These are phyloP conservation scores for Petrolisthes cinctipes DNA, from an alignment of 2,888 invertebrate genomes.

Conservation along the genomic window DNA sequence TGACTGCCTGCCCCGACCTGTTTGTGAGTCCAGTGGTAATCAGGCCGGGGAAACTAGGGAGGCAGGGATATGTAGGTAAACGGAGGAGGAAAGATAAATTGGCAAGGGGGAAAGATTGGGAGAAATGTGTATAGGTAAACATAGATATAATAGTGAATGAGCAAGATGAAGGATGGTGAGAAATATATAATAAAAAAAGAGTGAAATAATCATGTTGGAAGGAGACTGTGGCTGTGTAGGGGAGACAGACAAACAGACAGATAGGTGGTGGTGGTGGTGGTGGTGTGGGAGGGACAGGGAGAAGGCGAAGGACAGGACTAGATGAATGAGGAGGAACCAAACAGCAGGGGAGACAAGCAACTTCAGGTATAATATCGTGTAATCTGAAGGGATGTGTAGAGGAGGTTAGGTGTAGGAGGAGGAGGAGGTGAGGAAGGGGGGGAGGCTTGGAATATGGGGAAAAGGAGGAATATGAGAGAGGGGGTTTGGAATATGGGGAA, in stretches of 20 bases:
- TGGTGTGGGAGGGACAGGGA: background rate
- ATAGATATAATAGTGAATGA: background rate
- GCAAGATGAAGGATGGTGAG: background rate
- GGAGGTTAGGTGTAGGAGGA: background rate
- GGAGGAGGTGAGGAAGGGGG: background rate
- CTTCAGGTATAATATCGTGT: background rate
- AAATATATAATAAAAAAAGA: background rate
- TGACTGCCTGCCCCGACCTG: conserved; percentile 30
- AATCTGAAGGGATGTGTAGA: background rate
- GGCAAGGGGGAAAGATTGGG: background rate
- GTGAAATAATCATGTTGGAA: no score
- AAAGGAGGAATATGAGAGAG: background rate
- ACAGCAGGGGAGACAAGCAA: background rate
- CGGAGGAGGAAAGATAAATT: background rate
- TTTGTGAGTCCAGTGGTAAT: conserved; percentile 27
- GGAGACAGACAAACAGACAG: background rate
- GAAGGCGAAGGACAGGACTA: background rate
- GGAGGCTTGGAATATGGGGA: background rate
- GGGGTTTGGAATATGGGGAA: background rate
- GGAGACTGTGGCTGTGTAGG: background rate
- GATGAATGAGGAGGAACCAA: background rate
- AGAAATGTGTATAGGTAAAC: background rate
- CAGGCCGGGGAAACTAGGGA: background rate
- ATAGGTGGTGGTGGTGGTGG: background rate
- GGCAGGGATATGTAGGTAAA: background rate